A percentile compares a stretch with the other conserved stretches of the same genome.
phyloP scores from a whole-genome alignment of 2,888 invertebrate genomes.

The Machimus atricapillus region DNA sequence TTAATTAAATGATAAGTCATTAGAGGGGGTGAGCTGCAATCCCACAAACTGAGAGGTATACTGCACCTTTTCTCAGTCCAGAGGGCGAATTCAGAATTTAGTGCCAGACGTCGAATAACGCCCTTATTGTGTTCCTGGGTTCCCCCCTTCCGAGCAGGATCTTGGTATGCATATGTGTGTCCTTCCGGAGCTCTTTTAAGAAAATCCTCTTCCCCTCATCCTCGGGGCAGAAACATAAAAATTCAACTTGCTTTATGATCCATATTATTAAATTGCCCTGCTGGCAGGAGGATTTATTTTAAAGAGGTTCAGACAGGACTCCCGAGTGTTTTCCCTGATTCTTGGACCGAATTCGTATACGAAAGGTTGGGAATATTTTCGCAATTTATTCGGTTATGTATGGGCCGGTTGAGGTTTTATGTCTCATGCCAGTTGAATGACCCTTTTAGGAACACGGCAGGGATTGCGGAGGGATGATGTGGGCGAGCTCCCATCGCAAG shows the following conservation, averaged over 20 bases:
- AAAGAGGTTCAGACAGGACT: constrained; percentile 36
- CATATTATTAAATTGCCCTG: constrained; percentile 55
- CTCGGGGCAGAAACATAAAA: constrained; percentile 49
- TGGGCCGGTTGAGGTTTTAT: constrained; percentile 14
- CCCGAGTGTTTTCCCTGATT: constrained; percentile 10
- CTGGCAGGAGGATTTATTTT: constrained; percentile 40
- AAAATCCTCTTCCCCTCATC: neutral
- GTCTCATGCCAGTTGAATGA: constrained; percentile 28
- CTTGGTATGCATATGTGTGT: neutral
- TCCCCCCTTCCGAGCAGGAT: neutral
- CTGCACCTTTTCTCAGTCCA: neutral
- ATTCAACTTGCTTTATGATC: constrained; percentile 54
- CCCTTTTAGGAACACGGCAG: neutral
- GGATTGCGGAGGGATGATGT: neutral
- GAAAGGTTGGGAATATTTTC: constrained; percentile 24
- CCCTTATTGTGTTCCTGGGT: neutral
- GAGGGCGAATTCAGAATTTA: neutral
- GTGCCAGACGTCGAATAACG: constrained; percentile 11
- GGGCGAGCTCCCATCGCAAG: neutral
- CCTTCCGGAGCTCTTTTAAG: constrained; percentile 10
- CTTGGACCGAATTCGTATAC: constrained; percentile 4
- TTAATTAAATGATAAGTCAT: constrained; percentile 22
- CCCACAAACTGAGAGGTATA: neutral
- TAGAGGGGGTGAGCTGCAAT: neutral
- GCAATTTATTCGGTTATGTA: constrained; percentile 23